Conservation (phyloP, 2,113 vertebrate genomes). For the rat (Rattus norvegicus) region GRCr8 NC_086023.1:64072501-64073000, state of each 20-base stretch:
- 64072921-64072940: not conserved
- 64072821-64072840: not conserved
- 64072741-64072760: not conserved
- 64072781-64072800: slow-evolving; percentile 35
- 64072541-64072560: not conserved
- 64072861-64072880: not conserved
- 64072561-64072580: not conserved
- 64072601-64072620: slow-evolving; percentile 38
- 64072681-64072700: not conserved
- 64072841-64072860: not conserved
- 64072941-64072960: not conserved
- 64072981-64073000: not conserved
- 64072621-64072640: not conserved
- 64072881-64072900: slow-evolving; percentile 21
- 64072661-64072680: not conserved
- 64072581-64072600: slow-evolving; percentile 1
- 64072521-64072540: not conserved
- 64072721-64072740: not conserved
- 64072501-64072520: not conserved
- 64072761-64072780: not conserved
- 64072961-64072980: not conserved
- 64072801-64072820: not conserved
- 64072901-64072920: not conserved
- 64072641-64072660: slow-evolving; percentile 3
- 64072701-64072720: not conserved